Evolutionary conservation across 1,140 invertebrate genomes (phyloP), one percentile per base, ranked within the genome.

Genomic region (Thaumatotibia leucotreta): DNA sequence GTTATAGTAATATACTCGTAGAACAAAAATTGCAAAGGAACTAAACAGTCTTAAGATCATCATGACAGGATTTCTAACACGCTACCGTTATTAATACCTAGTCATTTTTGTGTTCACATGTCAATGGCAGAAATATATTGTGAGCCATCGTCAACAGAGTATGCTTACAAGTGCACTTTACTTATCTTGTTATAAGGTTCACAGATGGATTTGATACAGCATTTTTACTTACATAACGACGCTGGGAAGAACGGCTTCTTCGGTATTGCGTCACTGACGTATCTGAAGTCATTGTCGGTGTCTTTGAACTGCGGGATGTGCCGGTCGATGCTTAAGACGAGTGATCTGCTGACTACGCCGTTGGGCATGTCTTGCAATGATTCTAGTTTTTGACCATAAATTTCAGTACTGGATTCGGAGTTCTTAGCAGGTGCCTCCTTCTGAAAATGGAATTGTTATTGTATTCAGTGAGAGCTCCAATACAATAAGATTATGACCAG

Each of bases 161-260:
- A n/a, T n/a, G n/a, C n/a, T n/a, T n/a, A n/a, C n/a, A n/a, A n/a
- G n/a, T n/a, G n/a, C n/a, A n/a, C n/a, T n/a, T n/a, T n/a, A n/a
- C n/a, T n/a, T n/a, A n/a, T n/a, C n/a, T n/a, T n/a, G n/a, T n/a
- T n/a, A n/a, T n/a, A n/a, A n/a, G n/a, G n/a, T n/a, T n/a, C n/a
- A n/a, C n/a, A n/a, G n/a, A n/a, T n/a, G n/a, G n/a, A n/a, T n/a
- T n/a, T n/a, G n/a, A n/a, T n/a, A n/a, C n/a, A n/a, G n/a, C n/a
- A 29, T 6, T 45, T 54, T 6, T 17, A 82, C 87, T 89, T 73
- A 92, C 91, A 77, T 24, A 91, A 66, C 14, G 80, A 75, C 4
- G 88, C 84, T 50, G 91, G 89, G 68, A 80, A 89, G 63, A 87
- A 88, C 10, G 87, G 83, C 49, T 85, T 90, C 65, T 87, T 88